Conservation (phyloP, 2,797 vertebrate species). For the Ara ararauna region DNA sequence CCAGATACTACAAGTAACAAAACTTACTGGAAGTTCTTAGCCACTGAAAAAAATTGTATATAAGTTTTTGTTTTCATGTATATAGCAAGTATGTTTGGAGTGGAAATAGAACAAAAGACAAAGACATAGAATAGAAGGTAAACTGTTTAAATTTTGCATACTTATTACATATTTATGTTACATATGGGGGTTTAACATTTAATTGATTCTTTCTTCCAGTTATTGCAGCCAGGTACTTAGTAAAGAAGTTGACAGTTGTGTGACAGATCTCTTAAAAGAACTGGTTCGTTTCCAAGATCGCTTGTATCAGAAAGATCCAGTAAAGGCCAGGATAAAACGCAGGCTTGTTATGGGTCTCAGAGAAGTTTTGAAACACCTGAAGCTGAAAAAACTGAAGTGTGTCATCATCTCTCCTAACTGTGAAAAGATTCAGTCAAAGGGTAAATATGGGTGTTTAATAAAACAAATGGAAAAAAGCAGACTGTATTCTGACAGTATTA, state of each 20-base stretch:
- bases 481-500: neutral
- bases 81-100: neutral
- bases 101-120: neutral
- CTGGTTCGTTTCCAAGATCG: constrained; percentile 98
- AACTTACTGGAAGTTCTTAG: neutral
- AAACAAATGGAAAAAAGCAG: neutral
- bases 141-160: neutral
- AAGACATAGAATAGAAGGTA: neutral
- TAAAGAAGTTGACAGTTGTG: constrained; percentile 94
- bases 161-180: neutral
- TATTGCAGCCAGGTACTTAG: constrained; percentile 97
- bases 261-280: constrained; percentile 90
- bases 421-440: constrained; percentile 95
- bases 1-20: neutral
- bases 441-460: constrained; percentile 69
- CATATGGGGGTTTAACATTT: neutral
- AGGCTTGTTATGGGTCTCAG: constrained; percentile 95
- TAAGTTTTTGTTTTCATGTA: neutral
- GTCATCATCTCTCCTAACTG: constrained; percentile 98
- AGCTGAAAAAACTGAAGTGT: constrained; percentile 93
- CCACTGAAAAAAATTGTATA: neutral
- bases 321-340: constrained; percentile 95
- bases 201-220: constrained; percentile 73
- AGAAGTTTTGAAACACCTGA: constrained; percentile 95
- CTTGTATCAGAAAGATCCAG: constrained; percentile 95